Evolutionary conservation across 2,888 invertebrate species (phyloP).

Genomic region (Cosmia pyralina): DNA sequence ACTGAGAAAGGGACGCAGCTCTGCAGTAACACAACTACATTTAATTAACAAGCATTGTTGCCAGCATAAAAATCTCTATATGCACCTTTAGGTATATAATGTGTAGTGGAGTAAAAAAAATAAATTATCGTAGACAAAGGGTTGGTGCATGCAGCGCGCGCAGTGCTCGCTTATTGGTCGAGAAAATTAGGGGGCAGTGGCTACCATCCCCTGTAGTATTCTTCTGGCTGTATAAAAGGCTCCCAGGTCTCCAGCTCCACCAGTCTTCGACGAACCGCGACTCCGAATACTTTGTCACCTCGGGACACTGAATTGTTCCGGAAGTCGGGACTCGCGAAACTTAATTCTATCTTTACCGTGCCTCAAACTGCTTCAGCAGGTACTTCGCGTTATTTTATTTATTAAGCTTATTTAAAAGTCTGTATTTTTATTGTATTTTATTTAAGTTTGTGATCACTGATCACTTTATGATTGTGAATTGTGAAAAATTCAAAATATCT

Average conservation of each 20-base stretch:
- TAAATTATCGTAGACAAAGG: constrained; percentile 39
- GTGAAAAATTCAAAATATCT: constrained; percentile 1
- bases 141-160: constrained; percentile 47
- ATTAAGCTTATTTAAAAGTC: constrained; percentile 3
- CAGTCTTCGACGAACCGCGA: constrained; percentile 29
- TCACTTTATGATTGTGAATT: neutral
- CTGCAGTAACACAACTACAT: neutral
- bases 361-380: neutral
- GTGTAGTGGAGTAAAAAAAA: constrained; percentile 18
- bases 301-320: neutral
- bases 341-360: neutral
- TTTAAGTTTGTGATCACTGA: neutral
- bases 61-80: constrained; percentile 30
- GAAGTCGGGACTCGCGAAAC: constrained; percentile 1
- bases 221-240: constrained; percentile 12
- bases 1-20: constrained; percentile 15
- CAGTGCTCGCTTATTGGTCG: constrained; percentile 50
- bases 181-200: constrained; percentile 40
- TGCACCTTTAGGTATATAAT: constrained; percentile 28
- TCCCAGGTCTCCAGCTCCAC: neutral
- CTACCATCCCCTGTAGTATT: constrained; percentile 23
- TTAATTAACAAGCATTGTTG: constrained; percentile 7
- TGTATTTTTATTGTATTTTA: neutral
- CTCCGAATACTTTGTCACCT: neutral
- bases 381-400: constrained; percentile 1